Evolutionary conservation across 2,888 invertebrate genomes (phyloP), one percentile per base, ranked within the genome.

Genomic region (Drosophila paracracens): DNA sequence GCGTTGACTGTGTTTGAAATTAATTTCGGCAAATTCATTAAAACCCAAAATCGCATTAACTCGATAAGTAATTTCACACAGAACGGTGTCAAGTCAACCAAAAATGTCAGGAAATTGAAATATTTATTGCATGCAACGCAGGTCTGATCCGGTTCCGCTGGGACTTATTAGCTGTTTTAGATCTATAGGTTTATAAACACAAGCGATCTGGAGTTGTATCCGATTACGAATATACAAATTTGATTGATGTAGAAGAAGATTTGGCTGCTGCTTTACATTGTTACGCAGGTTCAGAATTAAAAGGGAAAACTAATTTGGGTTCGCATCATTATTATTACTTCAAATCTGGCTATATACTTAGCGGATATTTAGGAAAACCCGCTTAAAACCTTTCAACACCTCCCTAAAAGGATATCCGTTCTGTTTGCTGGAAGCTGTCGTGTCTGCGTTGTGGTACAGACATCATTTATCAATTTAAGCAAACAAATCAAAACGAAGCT

Each of bases 1-100:
- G 46, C 33, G 61, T 38, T 35, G 51, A 29, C 40, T 43, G 68
- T 54, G 51, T 58, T 68, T 53, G 35, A 85, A 88, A 88, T 87
- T 87, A 88, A 84, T 88, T 87, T 81, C 65, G 60, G 78, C 81
- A 88, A 88, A 88, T 87, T 87, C 83, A 88, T 88, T 88, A 87
- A 79, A 79, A 74, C 72, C 73, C 13, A 79, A 75, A 78, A 85
- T 80, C 82, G 65, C 79, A 88, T 88, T 86, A 88, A 69, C 50
- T 73, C 64, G 71, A 83, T 81, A 82, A 88, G 76, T 81, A 78
- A 81, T 83, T 87, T 83, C 68, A 78, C 76, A 79, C 83, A 83
- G 80, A 79, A 75, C 73, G 71, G 82, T 77, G 82, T 65, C 83
- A 86, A 83, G 76, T 79, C 83, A 81, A 81, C 68, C 79, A 83